These are phyloP conservation scores for Dipus sagitta DNA, from an alignment of 2,797 vertebrate species.

Conservation along the genomic window DNA sequence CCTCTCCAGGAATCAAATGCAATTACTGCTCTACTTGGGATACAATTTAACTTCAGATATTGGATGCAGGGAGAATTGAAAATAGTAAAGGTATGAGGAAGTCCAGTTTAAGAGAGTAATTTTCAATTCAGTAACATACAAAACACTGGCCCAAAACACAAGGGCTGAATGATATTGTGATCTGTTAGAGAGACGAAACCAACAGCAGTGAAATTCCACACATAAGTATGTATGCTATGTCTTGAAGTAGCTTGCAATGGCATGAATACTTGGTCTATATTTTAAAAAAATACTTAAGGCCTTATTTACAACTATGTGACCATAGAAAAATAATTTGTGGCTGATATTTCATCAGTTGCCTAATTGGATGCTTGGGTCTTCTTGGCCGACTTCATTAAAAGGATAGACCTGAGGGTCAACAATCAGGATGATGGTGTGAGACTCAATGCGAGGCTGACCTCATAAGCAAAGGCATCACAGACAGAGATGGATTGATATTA, in stretches of 20 bases:
- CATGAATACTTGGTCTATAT: not conserved
- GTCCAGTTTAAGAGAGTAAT: not conserved
- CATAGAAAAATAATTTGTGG: not conserved
- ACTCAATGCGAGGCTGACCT: not conserved
- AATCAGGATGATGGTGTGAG: not conserved
- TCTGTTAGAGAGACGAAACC: conserved; percentile 17
- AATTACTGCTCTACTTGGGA: conserved; percentile 60
- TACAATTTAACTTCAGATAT: conserved; percentile 56
- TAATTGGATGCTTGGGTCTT: not conserved
- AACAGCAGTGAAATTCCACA: not conserved
- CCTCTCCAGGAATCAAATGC: conserved; percentile 62
- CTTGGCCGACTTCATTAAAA: not conserved
- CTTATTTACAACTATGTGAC: conserved; percentile 13
- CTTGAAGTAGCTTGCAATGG: not conserved
- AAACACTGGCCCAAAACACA: not conserved
- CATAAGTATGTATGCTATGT: not conserved
- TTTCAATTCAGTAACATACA: not conserved
- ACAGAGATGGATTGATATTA: not conserved
- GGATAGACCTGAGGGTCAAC: not conserved
- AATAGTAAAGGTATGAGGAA: conserved; percentile 5
- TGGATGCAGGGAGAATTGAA: conserved; percentile 23
- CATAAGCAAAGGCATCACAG: not conserved
- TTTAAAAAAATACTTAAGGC: not conserved
- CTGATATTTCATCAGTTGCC: not conserved
- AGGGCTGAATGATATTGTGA: not conserved